Percentiles rank a stretch among this genome's conserved stretches.
Conservation (phyloP, 2,888 invertebrate species). For the Cataglyphis albicans region DNA sequence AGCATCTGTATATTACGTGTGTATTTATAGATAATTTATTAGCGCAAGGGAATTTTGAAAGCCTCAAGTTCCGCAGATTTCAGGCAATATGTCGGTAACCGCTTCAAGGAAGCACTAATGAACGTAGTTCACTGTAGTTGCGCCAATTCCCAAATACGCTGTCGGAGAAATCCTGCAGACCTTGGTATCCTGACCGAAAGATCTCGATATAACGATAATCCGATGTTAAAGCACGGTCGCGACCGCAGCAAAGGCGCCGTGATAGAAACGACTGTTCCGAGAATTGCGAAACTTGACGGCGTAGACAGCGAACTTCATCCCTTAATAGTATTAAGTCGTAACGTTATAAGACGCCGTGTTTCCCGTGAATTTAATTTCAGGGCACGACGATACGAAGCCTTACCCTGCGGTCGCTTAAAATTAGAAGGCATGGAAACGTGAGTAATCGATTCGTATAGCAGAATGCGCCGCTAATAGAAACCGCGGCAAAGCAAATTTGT, state of each 20-base stretch:
- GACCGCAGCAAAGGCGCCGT: slow-evolving; percentile 27
- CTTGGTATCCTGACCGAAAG: slow-evolving; percentile 26
- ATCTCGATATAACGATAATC: slow-evolving; percentile 53
- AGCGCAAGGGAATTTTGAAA: slow-evolving; percentile 15
- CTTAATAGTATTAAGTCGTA: slow-evolving; percentile 62
- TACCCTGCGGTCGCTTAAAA: slow-evolving; percentile 26
- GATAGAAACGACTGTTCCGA: slow-evolving; percentile 50
- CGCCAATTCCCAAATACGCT: slow-evolving; percentile 42
- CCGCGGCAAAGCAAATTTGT: neutral
- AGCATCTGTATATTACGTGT: too few relatives aligned
- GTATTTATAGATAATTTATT: neutral
- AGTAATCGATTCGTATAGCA: slow-evolving; percentile 18
- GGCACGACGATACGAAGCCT: slow-evolving; percentile 23
- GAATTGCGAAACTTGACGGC: slow-evolving; percentile 18
- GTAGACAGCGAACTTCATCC: slow-evolving; percentile 58
- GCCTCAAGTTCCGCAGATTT: slow-evolving; percentile 21
- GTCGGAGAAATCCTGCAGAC: slow-evolving; percentile 9
- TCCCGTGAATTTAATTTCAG: slow-evolving; percentile 45
- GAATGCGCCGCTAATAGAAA: slow-evolving; percentile 14
- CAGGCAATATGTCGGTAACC: slow-evolving; percentile 8
- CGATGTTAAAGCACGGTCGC: slow-evolving; percentile 44
- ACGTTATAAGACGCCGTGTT: slow-evolving; percentile 26
- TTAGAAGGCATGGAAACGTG: slow-evolving; percentile 2
- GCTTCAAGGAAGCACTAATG: neutral
- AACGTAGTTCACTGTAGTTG: slow-evolving; percentile 10